A percentile compares a stretch with the other conserved stretches of the same genome.
Evolutionary conservation across 2,888 invertebrate species (phyloP).

Genomic region (Dermolepida albohirtum): DNA sequence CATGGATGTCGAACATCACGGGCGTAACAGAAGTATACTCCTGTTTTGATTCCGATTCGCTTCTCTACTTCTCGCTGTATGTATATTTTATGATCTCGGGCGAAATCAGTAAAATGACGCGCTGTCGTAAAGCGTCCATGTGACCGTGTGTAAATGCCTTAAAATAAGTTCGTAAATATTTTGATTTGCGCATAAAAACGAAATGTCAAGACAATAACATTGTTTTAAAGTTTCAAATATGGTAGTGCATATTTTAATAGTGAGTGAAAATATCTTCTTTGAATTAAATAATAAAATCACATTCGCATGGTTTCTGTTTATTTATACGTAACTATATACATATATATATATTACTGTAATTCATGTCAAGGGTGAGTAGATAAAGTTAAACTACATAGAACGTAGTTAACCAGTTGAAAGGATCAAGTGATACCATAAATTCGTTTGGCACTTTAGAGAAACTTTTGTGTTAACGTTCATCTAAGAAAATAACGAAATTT

Average conservation of each 20-base stretch:
- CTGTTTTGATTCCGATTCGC: constrained; percentile 34
- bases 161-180: constrained; percentile 37
- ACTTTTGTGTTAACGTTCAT: too few relatives aligned
- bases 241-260: constrained; percentile 4
- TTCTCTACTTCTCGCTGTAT: constrained; percentile 11
- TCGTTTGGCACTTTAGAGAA: too few relatives aligned
- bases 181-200: constrained; percentile 25
- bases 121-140: constrained; percentile 15
- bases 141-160: constrained; percentile 30
- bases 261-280: too few relatives aligned
- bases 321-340: too few relatives aligned
- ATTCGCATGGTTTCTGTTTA: too few relatives aligned
- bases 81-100: constrained; percentile 9
- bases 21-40: constrained; percentile 9
- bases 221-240: constrained; percentile 21
- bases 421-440: too few relatives aligned
- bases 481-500: too few relatives aligned
- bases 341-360: too few relatives aligned
- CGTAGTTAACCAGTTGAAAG: too few relatives aligned
- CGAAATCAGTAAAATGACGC: constrained; percentile 27
- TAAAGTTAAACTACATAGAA: too few relatives aligned
- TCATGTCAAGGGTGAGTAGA: too few relatives aligned
- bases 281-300: too few relatives aligned
- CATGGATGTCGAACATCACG: constrained; percentile 18
- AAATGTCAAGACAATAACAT: constrained; percentile 18